Evolutionary conservation across 2,113 vertebrate genomes (phyloP), one percentile per base, ranked within the genome.

Genomic region (Nothoprocta pentlandii): DNA sequence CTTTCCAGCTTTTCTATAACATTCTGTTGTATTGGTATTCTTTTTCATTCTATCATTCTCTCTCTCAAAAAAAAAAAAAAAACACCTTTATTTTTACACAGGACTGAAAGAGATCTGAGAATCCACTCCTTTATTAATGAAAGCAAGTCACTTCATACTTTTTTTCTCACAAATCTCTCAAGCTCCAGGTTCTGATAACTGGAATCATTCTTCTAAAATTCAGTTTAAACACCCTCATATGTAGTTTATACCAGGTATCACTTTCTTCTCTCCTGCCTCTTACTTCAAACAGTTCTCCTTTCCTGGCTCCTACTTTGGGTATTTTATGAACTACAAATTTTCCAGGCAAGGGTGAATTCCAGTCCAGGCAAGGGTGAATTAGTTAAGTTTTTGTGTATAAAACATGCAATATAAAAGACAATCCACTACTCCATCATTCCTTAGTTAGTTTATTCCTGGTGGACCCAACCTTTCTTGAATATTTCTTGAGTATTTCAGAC

Each of bases 291-390:
- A 34, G 28, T 23, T 82, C 12, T 51, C 74, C 4, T 22, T 79
- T 76, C 53, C 14, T 28, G n/a, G 75, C 9, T 44, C 22, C 25
- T 66, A 3, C 0, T 0, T 32, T 54, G 9, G 6, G 4, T 88
- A 63, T 85, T 70, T 89, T 19, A 62, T n/a, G 9, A 85, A 62
- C 9, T 73, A 84, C 16, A 14, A 83, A 68, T 30, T 25, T 47
- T 80, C 78, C n/a, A 32, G 25, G 69, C 22, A 73, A 71, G 32
- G 21, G 67, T 21, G 32, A 79, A 68, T 49, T 46, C 36, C 23
- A 54, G 36, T 81, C 34, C n/a, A 32, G 25, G 69, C 22, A 73
- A 71, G 32, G 21, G 67, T 21, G 32, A 79, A 68, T 49, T 46
- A 59, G 4, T 36, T 77, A 25, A 83, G 16, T 16, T 12, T 19